phyloP scores from a whole-genome alignment of 2,113 vertebrate genomes.

The Macroglossus sobrinus region DNA sequence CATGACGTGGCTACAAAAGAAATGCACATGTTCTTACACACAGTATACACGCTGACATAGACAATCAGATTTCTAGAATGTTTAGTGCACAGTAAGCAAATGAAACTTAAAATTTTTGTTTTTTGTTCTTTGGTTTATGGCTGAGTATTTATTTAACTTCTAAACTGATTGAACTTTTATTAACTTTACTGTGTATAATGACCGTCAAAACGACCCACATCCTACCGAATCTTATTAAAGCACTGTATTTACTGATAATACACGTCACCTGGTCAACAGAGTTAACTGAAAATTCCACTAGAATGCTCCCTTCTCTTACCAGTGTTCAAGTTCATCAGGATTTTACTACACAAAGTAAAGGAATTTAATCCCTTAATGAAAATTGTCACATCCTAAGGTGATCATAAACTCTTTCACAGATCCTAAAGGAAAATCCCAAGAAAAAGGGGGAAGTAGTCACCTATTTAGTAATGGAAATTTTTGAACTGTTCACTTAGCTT shows the following conservation, averaged over 20 bases:
- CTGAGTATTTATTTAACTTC: slow-evolving; percentile 26
- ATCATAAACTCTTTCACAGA: not conserved
- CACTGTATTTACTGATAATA: slow-evolving; percentile 8
- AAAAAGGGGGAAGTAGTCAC: slow-evolving; percentile 36
- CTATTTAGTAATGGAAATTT: slow-evolving; percentile 19
- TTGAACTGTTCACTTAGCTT: slow-evolving; percentile 29
- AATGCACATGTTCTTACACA: slow-evolving; percentile 88
- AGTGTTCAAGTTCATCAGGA: not conserved
- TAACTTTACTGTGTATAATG: slow-evolving; percentile 18
- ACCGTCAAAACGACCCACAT: not conserved
- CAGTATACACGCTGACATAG: slow-evolving; percentile 72
- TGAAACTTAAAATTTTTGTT: slow-evolving; percentile 18
- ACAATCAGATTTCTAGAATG: slow-evolving; percentile 69
- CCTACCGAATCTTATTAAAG: slow-evolving; percentile 15
- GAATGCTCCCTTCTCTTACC: not conserved
- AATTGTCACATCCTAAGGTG: not conserved
- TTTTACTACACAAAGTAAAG: slow-evolving; percentile 45
- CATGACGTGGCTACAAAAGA: slow-evolving; percentile 97
- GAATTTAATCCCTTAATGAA: slow-evolving; percentile 32
- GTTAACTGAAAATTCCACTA: slow-evolving; percentile 41
- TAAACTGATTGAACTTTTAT: slow-evolving; percentile 22
- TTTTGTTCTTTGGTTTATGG: slow-evolving; percentile 56
- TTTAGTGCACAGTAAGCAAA: slow-evolving; percentile 52
- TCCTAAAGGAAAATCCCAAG: slow-evolving; percentile 41
- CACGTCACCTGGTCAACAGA: not conserved